Conservation (phyloP, 2,888 invertebrate species). For the Polietes domitor region DNA sequence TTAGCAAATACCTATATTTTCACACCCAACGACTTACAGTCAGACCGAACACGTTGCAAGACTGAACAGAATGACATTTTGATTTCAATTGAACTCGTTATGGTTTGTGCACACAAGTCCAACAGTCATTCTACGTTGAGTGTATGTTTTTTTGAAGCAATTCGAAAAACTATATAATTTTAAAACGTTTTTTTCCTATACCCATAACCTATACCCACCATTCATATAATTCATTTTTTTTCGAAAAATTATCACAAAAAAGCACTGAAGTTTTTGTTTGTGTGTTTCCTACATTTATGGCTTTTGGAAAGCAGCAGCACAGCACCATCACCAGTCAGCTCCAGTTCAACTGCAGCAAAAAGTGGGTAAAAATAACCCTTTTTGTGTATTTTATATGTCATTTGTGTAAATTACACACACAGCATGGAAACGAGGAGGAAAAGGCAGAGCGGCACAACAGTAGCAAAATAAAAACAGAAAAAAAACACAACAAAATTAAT, state of each 20-base stretch:
- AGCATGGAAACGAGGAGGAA: neutral
- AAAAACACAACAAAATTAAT: slow-evolving; percentile 50
- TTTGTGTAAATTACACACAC: slow-evolving; percentile 60
- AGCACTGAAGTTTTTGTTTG: slow-evolving; percentile 33
- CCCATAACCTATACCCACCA: neutral
- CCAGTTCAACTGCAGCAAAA: neutral
- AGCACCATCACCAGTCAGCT: neutral
- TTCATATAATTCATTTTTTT: slow-evolving; percentile 36
- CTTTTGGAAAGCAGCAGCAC: slow-evolving; percentile 28
- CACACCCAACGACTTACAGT: no score
- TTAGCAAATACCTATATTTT: no score
- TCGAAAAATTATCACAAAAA: slow-evolving; percentile 34
- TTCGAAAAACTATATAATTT: slow-evolving; percentile 21
- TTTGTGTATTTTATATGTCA: slow-evolving; percentile 44
- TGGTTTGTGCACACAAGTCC: no score
- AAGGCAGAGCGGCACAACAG: neutral
- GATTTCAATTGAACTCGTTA: no score
- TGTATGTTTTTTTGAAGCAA: neutral
- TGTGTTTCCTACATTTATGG: slow-evolving; percentile 38
- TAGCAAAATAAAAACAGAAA: neutral
- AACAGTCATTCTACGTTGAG: neutral
- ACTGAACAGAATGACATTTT: no score
- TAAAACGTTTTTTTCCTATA: neutral
- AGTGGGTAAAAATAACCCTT: slow-evolving; percentile 3
- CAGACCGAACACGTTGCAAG: no score